Evolutionary conservation across 2,888 invertebrate species (phyloP), one percentile per base, ranked within the genome.

Genomic region (Plemyria rubiginata): DNA sequence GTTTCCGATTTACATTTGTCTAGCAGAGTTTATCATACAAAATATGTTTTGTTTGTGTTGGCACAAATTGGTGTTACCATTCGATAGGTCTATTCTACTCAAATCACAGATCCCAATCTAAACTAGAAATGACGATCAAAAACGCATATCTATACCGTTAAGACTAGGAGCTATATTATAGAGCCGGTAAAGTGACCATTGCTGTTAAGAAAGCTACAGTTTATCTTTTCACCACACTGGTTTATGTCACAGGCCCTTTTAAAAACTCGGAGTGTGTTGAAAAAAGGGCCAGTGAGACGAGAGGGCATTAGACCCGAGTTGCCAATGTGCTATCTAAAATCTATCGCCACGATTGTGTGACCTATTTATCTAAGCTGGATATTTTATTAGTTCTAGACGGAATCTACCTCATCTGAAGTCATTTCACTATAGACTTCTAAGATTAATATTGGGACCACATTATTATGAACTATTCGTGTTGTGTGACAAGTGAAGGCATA

Each of bases 331-430:
- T 82, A 65, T 71, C 72, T 41, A 79, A 75, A 59, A 73, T 75
- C 81, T 82, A 82, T 78, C 73, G 70, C 84, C 81, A 85, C 74
- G 59, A 54, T 60, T 67, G 81, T 79, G 84, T 86, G 87, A 85
- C 82, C 85, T 85, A 81, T 82, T 87, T 85, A 75, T 79, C 88
- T 88, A 88, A 84, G 84, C 80, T 81, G 82, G 74, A 85, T 85
- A 85, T 85, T 85, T 85, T 79, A 83, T 90, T 90, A 88, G 79
- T 81, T 55, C 86, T 84, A 90, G 85, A 87, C 84, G 84, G 86
- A 78, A 75, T 76, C 85, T 87, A 86, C 76, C 74, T 77, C 79
- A 73, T 70, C 82, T 77, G 77, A 80, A 74, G 65, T 77, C 71
- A 56, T 65, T 66, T 68, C 57, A 55, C 63, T 16, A 43, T 50